Percentiles rank a stretch among this genome's conserved stretches.
Conservation (phyloP, 2,113 vertebrate genomes). For the Rhizomys pruinosus region DNA sequence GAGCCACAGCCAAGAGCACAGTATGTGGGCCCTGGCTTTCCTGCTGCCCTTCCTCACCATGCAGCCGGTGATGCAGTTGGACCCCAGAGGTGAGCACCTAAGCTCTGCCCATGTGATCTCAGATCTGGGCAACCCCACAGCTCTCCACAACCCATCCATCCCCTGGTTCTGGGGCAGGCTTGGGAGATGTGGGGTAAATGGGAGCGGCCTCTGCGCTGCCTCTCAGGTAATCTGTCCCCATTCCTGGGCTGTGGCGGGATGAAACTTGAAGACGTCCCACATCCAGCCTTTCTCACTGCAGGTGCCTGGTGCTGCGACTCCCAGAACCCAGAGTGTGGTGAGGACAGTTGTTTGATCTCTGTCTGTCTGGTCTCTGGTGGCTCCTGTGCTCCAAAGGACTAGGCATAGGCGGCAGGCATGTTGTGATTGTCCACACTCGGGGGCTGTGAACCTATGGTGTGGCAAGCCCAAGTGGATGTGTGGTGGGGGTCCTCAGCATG, state of each 20-base stretch:
- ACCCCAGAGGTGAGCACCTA: neutral
- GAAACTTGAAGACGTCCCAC: neutral
- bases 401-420: neutral
- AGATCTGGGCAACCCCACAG: neutral
- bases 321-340: constrained; percentile 80
- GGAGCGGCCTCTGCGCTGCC: neutral
- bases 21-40: accelerated
- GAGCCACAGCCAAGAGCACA: neutral
- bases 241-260: neutral
- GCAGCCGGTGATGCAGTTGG: neutral
- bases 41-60: accelerated
- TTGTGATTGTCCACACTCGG: neutral
- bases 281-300: neutral
- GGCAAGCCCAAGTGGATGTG: neutral
- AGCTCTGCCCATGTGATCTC: neutral
- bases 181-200: neutral
- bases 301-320: constrained; percentile 83
- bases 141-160: too few relatives aligned
- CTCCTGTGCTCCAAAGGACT: neutral
- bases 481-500: neutral
- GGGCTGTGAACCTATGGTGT: neutral
- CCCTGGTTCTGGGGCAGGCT: neutral
- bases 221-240: neutral
- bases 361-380: neutral
- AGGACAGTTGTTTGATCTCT: constrained; percentile 45